Percentiles rank a stretch among this genome's conserved stretches.
These are phyloP conservation scores for Rhinella marina DNA, from an alignment of 2,797 vertebrate species.

Conservation along the genomic window DNA sequence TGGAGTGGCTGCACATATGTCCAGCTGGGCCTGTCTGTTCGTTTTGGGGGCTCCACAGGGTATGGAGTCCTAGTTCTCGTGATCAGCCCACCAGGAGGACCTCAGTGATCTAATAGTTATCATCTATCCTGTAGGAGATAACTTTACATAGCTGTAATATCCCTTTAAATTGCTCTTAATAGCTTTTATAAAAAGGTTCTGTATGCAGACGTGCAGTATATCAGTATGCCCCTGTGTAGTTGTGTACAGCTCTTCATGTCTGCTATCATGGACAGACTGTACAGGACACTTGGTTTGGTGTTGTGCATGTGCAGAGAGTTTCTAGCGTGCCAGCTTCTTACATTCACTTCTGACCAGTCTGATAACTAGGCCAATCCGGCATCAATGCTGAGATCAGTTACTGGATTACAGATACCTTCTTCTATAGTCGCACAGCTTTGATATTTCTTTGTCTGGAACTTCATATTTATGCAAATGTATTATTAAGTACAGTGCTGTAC, in stretches of 20 bases:
- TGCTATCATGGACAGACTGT: background rate
- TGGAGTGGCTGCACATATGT: too few species aligned
- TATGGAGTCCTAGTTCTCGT: too few species aligned
- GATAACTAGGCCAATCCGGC: constrained; percentile 50
- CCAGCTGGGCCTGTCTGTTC: too few species aligned
- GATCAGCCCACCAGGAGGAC: too few species aligned
- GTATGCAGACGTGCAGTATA: background rate
- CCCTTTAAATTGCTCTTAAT: too few species aligned
- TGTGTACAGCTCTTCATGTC: background rate
- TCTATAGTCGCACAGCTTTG: constrained; percentile 17
- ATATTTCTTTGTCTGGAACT: constrained; percentile 12
- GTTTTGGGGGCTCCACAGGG: too few species aligned
- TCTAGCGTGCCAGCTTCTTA: background rate
- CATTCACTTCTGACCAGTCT: background rate
- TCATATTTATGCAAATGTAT: background rate
- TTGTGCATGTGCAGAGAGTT: background rate
- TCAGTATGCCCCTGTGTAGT: too few species aligned
- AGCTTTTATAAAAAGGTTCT: too few species aligned
- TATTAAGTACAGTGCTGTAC: too few species aligned
- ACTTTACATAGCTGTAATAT: too few species aligned
- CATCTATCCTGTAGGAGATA: too few species aligned
- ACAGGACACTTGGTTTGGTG: background rate
- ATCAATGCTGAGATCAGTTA: constrained; percentile 26
- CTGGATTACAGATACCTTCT: background rate
- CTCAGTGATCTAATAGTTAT: too few species aligned